Evolutionary conservation across 2,797 vertebrate genomes (phyloP).

Genomic region (Acanthopagrus latus): DNA sequence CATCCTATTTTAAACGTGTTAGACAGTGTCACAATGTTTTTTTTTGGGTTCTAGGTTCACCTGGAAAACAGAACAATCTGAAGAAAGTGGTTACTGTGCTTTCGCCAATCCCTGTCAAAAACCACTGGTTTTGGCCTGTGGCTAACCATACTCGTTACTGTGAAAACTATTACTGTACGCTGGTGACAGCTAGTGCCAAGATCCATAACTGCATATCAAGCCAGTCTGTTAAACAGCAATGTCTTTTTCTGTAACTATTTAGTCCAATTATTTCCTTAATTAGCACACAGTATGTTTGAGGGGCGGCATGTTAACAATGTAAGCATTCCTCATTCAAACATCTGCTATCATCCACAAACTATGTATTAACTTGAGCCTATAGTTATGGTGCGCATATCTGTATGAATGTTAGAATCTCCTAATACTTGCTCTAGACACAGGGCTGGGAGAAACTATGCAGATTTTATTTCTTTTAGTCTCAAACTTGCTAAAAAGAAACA

Average conservation of each 20-base stretch:
- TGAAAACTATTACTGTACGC: neutral
- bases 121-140: neutral
- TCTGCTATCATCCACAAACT: neutral
- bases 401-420: neutral
- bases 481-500: conserved; percentile 4
- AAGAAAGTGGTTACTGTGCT: neutral
- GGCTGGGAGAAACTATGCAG: neutral
- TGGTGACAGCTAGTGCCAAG: neutral
- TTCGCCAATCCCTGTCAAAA: conserved; percentile 10
- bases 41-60: neutral
- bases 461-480: neutral
- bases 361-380: neutral
- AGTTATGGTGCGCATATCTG: neutral
- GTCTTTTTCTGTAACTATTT: neutral
- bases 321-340: neutral
- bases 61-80: neutral
- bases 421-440: neutral
- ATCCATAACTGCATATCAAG: neutral
- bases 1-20: too few relatives aligned
- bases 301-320: neutral
- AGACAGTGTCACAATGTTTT: too few relatives aligned
- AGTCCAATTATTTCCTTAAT: neutral
- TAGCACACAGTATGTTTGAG: neutral
- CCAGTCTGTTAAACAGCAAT: neutral
- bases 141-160: conserved; percentile 1